Evolutionary conservation across 2,113 vertebrate species (phyloP), one percentile per base, ranked within the genome.

Genomic region (Pleuronectes platessa): DNA sequence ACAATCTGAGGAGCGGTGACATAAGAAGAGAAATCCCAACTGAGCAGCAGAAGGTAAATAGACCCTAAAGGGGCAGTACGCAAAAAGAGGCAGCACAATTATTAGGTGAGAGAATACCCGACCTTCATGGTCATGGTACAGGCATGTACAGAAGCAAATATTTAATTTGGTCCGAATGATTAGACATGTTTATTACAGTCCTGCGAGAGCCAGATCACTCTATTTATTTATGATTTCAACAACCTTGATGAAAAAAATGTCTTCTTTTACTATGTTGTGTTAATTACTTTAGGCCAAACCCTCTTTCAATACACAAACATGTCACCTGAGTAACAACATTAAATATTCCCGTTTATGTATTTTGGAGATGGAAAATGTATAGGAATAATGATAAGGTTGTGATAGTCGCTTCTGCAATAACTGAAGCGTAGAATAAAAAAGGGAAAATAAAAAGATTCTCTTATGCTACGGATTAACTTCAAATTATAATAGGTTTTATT

Each of bases 11-110:
- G 21, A 24, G 56, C 40, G 42, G 62, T 12, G 20, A 68, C 59
- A 23, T 61, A 68, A 78, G 62, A 31, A 66, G 10, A 35, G n/a
- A 76, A 71, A 76, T 79, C 64, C 64, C 67, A 71, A 59, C 27
- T 62, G 40, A 84, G 62, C 67, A 61, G 47, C 2, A 5, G 56
- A 56, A n/a, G 35, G 18, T 31, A 26, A 40, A 61, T 61, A 49
- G 60, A 47, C 31, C 40, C 26, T 37, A 11, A 64, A 71, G 17
- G 18, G 53, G 51, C n/a, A 5, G 56, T 6, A 9, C 6, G 62
- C 12, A 35, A 27, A 54, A 18, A 13, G 2, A 21, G 20, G 55
- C 12, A 8, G 37, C 53, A 54, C 53, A 51, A 6, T 42, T 42
- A 42, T 42, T 11, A 42, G 40, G 47, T 17, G 47, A 51, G 47